Evolutionary conservation across 2,888 invertebrate genomes (phyloP).

Genomic region (Myathropa florea): DNA sequence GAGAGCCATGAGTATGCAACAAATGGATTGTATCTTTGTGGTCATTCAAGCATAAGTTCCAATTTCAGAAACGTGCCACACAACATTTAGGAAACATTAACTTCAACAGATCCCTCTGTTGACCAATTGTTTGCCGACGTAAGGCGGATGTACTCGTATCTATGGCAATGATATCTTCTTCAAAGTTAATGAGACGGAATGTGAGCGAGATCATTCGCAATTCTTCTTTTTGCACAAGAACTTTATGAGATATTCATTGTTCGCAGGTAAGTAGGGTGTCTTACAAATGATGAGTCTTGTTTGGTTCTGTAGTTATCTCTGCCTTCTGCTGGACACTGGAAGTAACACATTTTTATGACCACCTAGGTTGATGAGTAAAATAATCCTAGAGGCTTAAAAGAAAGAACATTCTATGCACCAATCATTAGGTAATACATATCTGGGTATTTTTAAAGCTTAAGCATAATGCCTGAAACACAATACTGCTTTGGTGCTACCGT

Average conservation of each 20-base stretch:
- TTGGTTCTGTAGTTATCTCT: too few species aligned
- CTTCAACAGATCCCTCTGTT: neutral
- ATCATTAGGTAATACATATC: too few species aligned
- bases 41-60: neutral
- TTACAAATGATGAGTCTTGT: too few species aligned
- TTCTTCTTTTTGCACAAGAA: neutral
- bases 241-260: neutral
- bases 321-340: too few species aligned
- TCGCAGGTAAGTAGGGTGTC: neutral
- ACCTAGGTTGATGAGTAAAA: too few species aligned
- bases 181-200: conserved; percentile 24
- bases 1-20: neutral
- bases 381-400: too few species aligned
- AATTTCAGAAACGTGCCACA: neutral
- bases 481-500: too few species aligned
- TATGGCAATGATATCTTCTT: conserved; percentile 20
- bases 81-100: neutral
- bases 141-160: neutral
- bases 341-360: too few species aligned
- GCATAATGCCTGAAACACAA: too few species aligned
- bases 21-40: neutral
- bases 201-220: conserved; percentile 1
- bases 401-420: too few species aligned
- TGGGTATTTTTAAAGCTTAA: too few species aligned
- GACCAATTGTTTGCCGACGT: neutral